Conservation (phyloP, 2,797 vertebrate genomes). For the Artibeus lituratus region DNA sequence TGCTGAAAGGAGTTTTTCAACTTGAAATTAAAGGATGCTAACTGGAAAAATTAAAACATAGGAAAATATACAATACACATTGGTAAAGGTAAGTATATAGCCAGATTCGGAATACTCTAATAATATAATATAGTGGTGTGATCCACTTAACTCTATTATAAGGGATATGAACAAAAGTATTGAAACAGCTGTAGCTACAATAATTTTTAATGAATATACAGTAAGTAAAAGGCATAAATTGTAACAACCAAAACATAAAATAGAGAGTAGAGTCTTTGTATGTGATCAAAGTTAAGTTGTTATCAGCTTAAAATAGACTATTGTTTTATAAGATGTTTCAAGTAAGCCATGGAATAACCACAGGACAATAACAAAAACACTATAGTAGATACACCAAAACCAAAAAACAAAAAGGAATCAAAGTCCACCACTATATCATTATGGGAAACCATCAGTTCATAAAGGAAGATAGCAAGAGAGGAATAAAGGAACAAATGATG, state of each 20-base stretch:
- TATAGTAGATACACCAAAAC: neutral
- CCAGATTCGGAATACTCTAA: neutral
- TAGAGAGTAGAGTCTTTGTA: neutral
- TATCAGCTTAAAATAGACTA: neutral
- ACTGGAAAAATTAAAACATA: neutral
- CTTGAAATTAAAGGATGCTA: neutral
- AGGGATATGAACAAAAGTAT: neutral
- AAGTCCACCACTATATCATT: neutral
- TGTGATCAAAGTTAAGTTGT: neutral
- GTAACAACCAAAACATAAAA: neutral
- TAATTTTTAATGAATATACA: neutral
- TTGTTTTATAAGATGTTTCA: neutral
- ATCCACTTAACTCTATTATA: neutral
- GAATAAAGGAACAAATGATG: neutral
- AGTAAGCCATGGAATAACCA: neutral
- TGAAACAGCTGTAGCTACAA: neutral
- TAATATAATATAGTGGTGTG: neutral
- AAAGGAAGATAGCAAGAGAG: neutral
- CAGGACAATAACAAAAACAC: neutral
- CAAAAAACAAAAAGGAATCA: neutral
- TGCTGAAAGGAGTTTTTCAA: neutral
- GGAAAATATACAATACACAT: neutral
- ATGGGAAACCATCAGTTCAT: neutral
- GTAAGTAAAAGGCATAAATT: neutral
- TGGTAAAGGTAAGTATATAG: neutral